Base-by-base conservation (phyloP, 2,797 vertebrate species). In the Chromobotia macracanthus region DNA sequence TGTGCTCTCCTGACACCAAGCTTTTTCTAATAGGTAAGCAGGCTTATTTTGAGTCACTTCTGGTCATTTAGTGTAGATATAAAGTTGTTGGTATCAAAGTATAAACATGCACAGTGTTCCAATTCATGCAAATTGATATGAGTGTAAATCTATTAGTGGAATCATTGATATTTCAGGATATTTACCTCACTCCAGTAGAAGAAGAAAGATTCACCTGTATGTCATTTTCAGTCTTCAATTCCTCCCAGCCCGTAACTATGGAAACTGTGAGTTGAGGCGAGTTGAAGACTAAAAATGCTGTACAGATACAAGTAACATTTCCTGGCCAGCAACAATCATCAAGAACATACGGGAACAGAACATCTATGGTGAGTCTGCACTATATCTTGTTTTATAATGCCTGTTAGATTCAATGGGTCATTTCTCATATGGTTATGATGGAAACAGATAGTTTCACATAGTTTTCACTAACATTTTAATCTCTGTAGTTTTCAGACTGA, bases 141-240 rank as follows among this genome's bases (percentile, higher is more conserved):
- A 23, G 11, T 68, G 55, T 50, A 44, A 67, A 38, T 46, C 64
- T 72, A 58, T 63, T 7, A 65, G 0, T 64, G 60, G 38, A 38
- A 38, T 38, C 38, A 71, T 25, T 46, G 67, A 60, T 73, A 28
- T 79, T 81, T 76, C 38, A 38, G 38, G 72, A 58, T 75, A 38
- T 69, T 71, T 65, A 35, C 31, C 50, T 41, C 35, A 21, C 50
- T 77, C 70, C 78, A 41, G 74, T 72, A 15, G 44, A 73, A 46
- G 46, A 63, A 50, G 72, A 76, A 66, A 53, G 51, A 85, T 92
- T 92, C 64, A 81, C 84, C 94, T 93, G 92, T 89, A 93, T 93
- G 93, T 92, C 92, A 90, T 92, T 93, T 92, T 94, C 94, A 95
- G 94, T 95, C 94, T 95, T 95, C 93, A 94, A 91, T 94, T 95